Conservation (phyloP, 1,140 invertebrate species). For the Drosophila pectinifera region DNA sequence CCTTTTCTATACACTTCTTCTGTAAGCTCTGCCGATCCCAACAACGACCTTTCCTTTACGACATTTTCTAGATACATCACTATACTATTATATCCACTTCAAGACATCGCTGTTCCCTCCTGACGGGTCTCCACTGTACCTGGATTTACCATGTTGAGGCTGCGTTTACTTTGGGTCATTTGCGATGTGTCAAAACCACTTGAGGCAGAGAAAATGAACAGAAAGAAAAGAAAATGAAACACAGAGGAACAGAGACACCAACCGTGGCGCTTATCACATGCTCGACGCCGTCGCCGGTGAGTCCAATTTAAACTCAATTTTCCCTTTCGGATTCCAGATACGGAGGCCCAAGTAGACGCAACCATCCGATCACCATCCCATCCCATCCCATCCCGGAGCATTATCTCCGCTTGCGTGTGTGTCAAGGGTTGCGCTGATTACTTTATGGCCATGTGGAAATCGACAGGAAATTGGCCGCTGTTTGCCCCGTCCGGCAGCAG, state of each 20-base stretch:
- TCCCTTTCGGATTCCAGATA: constrained; percentile 34
- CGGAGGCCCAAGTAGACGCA: constrained; percentile 13
- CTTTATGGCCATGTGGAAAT: constrained; percentile 82
- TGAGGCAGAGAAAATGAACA: constrained; percentile 17
- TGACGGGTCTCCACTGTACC: not conserved
- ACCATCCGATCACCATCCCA: not conserved
- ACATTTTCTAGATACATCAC: no score
- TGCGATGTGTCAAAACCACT: constrained; percentile 47
- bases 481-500: not conserved
- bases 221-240: constrained; percentile 4
- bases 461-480: constrained; percentile 73
- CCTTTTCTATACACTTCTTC: no score
- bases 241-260: not conserved
- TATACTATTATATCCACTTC: not conserved
- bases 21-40: no score
- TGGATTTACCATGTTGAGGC: constrained; percentile 5
- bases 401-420: constrained; percentile 52
- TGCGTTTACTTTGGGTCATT: constrained; percentile 27
- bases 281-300: constrained; percentile 25
- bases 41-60: no score
- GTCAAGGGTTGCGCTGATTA: constrained; percentile 78
- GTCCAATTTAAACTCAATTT: constrained; percentile 58
- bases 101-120: no score
- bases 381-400: constrained; percentile 9
- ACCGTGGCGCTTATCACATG: constrained; percentile 37